Base-by-base conservation (phyloP, 2,888 invertebrate genomes). In the Drosophila yooni region DNA sequence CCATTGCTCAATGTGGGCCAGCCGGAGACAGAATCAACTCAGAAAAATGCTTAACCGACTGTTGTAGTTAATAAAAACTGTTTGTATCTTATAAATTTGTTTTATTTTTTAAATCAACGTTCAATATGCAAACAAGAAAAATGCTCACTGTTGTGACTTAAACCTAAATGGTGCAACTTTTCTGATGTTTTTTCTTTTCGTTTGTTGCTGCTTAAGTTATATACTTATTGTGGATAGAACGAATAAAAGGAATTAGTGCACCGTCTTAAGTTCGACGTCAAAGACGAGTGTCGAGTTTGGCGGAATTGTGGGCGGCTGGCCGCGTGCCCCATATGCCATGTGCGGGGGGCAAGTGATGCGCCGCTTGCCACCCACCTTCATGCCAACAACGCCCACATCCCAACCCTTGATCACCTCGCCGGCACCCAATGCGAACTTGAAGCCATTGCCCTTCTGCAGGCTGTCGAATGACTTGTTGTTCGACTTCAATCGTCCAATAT, bases 291-390 rank as follows among this genome's bases (percentile, higher is more conserved):
- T 96, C 54, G 97, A 95, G 93, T 98, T 98, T 50, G 97, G 96
- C 71, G 98, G 98, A 92, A 99, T 98, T 1, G 95, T 95, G 89
- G 97, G 97, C 0, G 97, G 96, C 0, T 96, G 95, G 48, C 97
- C 97, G 92, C 96, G 96, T 31, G 89, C 76, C 1, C 93, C 97
- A 95, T 96, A 98, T 95, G 96, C 98, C 95, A 97, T 96, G 56
- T 95, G 94, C 57, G 98, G 96, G 71, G 98, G 98, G 92, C 98
- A 96, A 21, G 95, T 95, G 62, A 99, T 95, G 88, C 95, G 95
- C 91, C 99, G 95, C 93, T 97, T 98, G 82, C 98, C 98, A 38
- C 98, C 98, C 69, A 98, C 96, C 94, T 97, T 98, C 99, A 99
- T 99, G 57, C 98, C 98, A 48, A 94, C 93, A n/a, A 98, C 94